These are phyloP conservation scores for Microhierax caerulescens DNA, from an alignment of 2,797 vertebrate genomes.

Conservation along the genomic window DNA sequence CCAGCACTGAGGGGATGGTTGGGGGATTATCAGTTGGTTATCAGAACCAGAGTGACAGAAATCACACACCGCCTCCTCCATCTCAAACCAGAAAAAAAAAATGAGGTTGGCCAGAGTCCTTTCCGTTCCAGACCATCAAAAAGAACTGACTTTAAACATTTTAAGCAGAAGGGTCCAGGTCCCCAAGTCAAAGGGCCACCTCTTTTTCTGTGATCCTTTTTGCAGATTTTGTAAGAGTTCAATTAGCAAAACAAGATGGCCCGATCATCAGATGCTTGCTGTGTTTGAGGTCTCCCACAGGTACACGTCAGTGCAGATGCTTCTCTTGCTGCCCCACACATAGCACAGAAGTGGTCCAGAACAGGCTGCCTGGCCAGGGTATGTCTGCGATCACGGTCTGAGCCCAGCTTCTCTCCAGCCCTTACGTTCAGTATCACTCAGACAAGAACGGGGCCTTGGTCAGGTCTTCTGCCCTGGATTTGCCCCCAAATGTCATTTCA, in stretches of 20 bases:
- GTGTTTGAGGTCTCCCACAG: not conserved
- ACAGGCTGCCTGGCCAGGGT: not conserved
- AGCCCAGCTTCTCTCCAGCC: not conserved
- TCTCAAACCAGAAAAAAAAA: not conserved
- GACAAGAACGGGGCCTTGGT: not conserved
- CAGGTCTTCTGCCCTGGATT: not conserved
- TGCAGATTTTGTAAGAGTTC: not conserved
- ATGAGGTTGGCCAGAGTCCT: not conserved
- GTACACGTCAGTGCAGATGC: not conserved
- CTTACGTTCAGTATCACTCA: not conserved
- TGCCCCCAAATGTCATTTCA: not conserved
- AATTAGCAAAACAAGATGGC: not conserved
- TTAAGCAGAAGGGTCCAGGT: not conserved
- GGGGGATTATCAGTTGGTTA: not conserved
- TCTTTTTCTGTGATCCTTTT: not conserved
- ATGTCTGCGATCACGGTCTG: accelerated
- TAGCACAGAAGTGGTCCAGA: not conserved
- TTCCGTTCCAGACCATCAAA: not conserved
- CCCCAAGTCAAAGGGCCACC: not conserved
- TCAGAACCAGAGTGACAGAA: not conserved
- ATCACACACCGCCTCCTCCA: not conserved
- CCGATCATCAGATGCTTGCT: not conserved
- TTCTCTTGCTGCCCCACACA: not conserved
- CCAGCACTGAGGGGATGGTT: not conserved
- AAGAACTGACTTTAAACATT: not conserved